These are phyloP conservation scores for Parnassius apollo DNA, from an alignment of 2,888 invertebrate species.

Conservation along the genomic window DNA sequence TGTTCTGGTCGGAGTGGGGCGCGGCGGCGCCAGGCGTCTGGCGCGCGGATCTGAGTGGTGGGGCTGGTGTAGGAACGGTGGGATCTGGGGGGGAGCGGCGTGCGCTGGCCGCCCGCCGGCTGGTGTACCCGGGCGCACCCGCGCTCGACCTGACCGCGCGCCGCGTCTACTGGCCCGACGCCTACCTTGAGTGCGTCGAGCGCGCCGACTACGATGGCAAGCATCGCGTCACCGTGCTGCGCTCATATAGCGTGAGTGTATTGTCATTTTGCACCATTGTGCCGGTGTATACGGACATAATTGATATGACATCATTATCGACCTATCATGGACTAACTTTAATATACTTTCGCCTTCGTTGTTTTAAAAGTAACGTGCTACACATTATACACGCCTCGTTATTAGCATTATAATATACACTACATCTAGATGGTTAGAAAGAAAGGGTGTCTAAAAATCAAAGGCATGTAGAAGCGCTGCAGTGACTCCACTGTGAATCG, in stretches of 20 bases:
- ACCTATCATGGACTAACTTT: too few species aligned
- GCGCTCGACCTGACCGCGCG: constrained; percentile 86
- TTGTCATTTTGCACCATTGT: not conserved
- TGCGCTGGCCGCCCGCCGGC: constrained; percentile 83
- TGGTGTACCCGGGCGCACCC: constrained; percentile 89
- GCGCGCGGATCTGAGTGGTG: constrained; percentile 75
- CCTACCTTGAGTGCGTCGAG: constrained; percentile 89
- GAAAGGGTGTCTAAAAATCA: too few species aligned
- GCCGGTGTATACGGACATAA: too few species aligned
- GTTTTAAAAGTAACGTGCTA: too few species aligned
- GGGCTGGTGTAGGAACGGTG: constrained; percentile 87
- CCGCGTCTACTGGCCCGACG: constrained; percentile 90
- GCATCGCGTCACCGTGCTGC: constrained; percentile 82
- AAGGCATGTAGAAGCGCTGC: too few species aligned
- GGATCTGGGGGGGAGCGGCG: constrained; percentile 84
- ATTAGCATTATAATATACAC: too few species aligned
- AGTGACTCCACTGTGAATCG: too few species aligned
- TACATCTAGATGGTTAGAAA: too few species aligned
- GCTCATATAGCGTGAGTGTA: constrained; percentile 68
- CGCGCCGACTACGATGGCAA: constrained; percentile 88
- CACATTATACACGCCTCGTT: too few species aligned
- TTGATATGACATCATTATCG: too few species aligned
- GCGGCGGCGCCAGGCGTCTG: constrained; percentile 82
- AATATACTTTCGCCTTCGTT: too few species aligned
- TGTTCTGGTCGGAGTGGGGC: constrained; percentile 91